Conservation (phyloP, 2,113 vertebrate genomes). For the Galeopterus variegatus region DNA sequence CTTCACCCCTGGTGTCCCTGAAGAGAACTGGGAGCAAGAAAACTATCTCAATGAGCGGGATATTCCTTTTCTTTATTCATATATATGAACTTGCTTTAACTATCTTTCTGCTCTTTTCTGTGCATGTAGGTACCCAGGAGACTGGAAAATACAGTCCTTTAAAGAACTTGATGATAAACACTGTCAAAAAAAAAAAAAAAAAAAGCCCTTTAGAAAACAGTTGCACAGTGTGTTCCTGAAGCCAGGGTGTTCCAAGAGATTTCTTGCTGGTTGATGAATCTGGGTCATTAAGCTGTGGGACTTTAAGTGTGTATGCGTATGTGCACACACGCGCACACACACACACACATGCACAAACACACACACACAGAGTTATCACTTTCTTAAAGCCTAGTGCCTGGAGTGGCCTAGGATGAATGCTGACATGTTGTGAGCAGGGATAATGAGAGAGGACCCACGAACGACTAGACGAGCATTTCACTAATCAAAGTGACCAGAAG, state of each 20-base stretch:
- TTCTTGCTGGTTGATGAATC: constrained; percentile 9
- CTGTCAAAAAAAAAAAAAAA: neutral
- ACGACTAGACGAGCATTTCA: neutral
- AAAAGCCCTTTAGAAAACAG: constrained; percentile 48
- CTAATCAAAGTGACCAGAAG: neutral
- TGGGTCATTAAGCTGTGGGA: neutral
- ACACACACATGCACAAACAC: too few relatives aligned
- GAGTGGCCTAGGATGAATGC: neutral
- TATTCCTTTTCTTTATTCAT: neutral
- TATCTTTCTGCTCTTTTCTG: neutral
- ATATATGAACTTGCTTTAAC: neutral
- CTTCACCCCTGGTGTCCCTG: constrained; percentile 41
- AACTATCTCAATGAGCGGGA: neutral
- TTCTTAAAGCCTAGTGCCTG: neutral
- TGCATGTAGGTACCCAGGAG: constrained; percentile 5
- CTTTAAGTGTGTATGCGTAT: neutral
- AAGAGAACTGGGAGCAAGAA: constrained; percentile 58
- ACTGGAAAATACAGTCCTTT: neutral
- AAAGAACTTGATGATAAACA: constrained; percentile 40
- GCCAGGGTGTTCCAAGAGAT: neutral
- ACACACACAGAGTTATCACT: neutral
- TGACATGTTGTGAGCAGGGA: neutral
- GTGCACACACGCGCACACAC: rapidly evolving
- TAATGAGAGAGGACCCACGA: rapidly evolving
- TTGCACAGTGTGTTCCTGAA: neutral